phyloP scores from a whole-genome alignment of 2,113 vertebrate species.

The Laticauda colubrina region DNA sequence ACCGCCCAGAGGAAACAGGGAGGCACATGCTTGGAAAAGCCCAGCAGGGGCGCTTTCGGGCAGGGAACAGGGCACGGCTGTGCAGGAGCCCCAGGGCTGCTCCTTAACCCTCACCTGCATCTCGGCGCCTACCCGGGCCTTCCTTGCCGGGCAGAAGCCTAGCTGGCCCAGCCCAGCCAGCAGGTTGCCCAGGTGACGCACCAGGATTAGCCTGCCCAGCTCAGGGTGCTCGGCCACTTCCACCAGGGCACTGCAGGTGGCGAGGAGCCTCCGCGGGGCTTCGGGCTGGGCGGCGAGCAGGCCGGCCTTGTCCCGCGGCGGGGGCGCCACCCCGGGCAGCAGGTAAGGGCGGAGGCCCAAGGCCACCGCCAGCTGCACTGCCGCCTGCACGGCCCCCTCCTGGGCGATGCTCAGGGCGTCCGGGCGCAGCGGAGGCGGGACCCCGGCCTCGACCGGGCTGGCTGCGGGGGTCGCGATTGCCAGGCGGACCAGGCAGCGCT shows the following conservation, averaged over 20 bases:
- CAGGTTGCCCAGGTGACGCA: conserved; percentile 83
- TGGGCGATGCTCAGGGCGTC: conserved; percentile 84
- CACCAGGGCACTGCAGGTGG: conserved; percentile 67
- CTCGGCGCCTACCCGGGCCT: conserved; percentile 7
- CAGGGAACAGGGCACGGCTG: accelerated
- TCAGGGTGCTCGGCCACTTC: conserved; percentile 68
- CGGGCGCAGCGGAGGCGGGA: conserved; percentile 79
- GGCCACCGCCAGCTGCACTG: conserved; percentile 81
- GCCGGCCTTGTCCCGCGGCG: conserved; percentile 71
- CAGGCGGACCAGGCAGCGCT: conserved; percentile 68
- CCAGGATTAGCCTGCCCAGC: conserved; percentile 77
- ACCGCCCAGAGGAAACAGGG: background rate
- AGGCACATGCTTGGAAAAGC: background rate
- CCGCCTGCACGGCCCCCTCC: conserved; percentile 74
- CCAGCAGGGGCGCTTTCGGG: background rate
- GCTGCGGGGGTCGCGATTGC: conserved; percentile 63
- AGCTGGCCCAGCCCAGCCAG: conserved; percentile 85
- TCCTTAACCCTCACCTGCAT: background rate
- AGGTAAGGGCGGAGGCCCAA: conserved; percentile 85
- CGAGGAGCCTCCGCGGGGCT: conserved; percentile 61
- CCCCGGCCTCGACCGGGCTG: conserved; percentile 61
- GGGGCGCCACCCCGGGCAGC: conserved; percentile 78
- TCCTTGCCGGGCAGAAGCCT: conserved; percentile 72
- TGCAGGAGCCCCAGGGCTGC: background rate
- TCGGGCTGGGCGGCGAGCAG: background rate